Base-by-base conservation (phyloP, 1,140 invertebrate genomes). In the Drosophila pseudoananassae region DNA sequence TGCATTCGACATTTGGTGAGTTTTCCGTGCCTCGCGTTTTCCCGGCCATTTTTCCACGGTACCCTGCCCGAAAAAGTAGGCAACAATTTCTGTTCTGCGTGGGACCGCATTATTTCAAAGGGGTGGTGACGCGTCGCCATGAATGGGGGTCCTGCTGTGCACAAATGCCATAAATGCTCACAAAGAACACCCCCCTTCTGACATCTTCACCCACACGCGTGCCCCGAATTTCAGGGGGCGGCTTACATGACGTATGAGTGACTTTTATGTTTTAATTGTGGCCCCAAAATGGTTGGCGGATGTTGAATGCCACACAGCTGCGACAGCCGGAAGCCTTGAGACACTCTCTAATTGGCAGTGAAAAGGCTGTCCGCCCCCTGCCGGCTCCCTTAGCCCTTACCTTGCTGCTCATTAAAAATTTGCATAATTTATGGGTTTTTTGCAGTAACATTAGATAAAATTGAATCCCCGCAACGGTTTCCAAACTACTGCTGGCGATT, bases 251-350 rank as follows among this genome's bases (percentile, higher is more conserved):
- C 82, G 82, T 87, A 88, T 87, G 83, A 87, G 83, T 87, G 83
- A 87, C 83, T 87, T 87, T 88, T 87, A 87, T 87, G 82, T 87
- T 88, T 87, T 87, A 88, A 87, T 87, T 88, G 83, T 73, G 70
- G 70, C 61, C 64, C 74, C 76, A 80, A 87, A 82, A 73, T 71
- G 74, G 76, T 56, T 77, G 61, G 50, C 63, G 61, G 29, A 69
- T 38, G 63, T 63, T 31, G 70, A 29, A 36, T 20, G 31, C 70
- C 70, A 51, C 69, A 46, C 73, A 85, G 77, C 78, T 82, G 82
- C 59, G 73, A 57, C 71, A 43, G 31, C 50, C 65, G 51, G 45
- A 87, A 82, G 82, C 66, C 66, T 70, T 70, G 66, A 70, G 66
- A 70, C 66, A 81, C 55, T 56, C 61, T 61, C 78, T 87, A 85